Evolutionary conservation across 2,113 vertebrate species (phyloP), one percentile per base, ranked within the genome.

Genomic region (Daboia siamensis): DNA sequence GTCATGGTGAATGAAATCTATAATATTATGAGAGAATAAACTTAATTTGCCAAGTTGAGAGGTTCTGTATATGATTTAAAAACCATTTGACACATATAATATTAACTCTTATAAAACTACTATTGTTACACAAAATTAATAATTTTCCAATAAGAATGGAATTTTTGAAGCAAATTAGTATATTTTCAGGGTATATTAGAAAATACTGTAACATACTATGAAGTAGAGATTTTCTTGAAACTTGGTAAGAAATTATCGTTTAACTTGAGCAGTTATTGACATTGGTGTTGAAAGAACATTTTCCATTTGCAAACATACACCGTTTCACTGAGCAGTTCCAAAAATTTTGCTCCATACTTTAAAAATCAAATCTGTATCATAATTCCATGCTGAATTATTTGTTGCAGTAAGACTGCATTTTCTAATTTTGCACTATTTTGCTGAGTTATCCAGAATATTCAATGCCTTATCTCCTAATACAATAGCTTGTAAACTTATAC

Each of bases 251-350:
- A 94, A 10, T 48, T 86, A 84, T 86, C 61, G 91, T 93, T 91
- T 4, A 39, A 33, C 24, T 87, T 85, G 10, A 57, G 8, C 90
- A 94, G 9, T 33, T 6, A 39, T 74, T 90, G 88, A 93, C 89
- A 93, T 92, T 93, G 74, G 90, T 74, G 12, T 46, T 52, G 13
- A 93, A 90, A 92, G 94, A 33, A 39, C 21, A 44, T 33, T 39
- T 80, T 80, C 33, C 74, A 80, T 80, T 80, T 3, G 7, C 17
- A 80, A 80, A 21, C 21, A 21, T 39, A 21, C 44, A 44, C 15
- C n/a, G n/a, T 74, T 80, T 80, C 74, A 80, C 74, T 80, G 17
- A 80, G 33, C 17, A 80, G 33, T 21, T 80, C 17, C 33, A 44
- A 80, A 80, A 80, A 51, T 13, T 48, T 48, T 48, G 21, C 6